Evolutionary conservation across 2,888 invertebrate species (phyloP), one percentile per base, ranked within the genome.

Genomic region (Macaria notata): DNA sequence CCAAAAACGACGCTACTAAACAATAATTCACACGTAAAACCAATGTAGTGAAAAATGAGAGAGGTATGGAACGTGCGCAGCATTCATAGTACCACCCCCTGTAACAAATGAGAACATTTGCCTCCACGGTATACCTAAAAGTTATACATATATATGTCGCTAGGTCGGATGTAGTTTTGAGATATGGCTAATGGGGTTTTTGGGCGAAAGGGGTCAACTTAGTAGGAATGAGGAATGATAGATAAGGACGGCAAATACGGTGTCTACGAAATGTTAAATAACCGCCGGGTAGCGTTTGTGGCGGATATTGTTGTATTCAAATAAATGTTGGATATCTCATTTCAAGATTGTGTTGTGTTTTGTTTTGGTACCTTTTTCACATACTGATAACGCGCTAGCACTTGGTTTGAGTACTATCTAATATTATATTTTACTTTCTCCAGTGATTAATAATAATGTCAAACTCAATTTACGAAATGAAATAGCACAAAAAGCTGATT

Each of bases 21-120:
- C 88, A 87, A 88, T 89, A 88, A 88, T 87, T 90, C 86, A 88
- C 88, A 88, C 86, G 88, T 87, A 88, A 88, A 88, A 86, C 85
- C 90, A 90, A 90, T 90, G 90, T 89, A 89, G 86, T 90, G 90
- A 89, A 90, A 90, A 91, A 91, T 90, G 88, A 86, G 89, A 83
- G 84, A 83, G 84, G 81, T 76, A 73, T 73, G 64, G 76, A 66
- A 90, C 90, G 90, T 89, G 89, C 78, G 75, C 75, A 70, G 88
- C 83, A 83, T 88, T 76, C 79, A 64, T 66, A 72, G 65, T 68
- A 66, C 70, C 73, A 74, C 75, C 74, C 72, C 71, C 70, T 73
- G 80, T 87, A 84, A 89, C 85, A 86, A 88, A 88, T 86, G 88
- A 87, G 83, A 71, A 71, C 79, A 80, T 83, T 83, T 82, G 81